Base-by-base conservation (phyloP, 2,113 vertebrate species). In the Crotalus tigris region DNA sequence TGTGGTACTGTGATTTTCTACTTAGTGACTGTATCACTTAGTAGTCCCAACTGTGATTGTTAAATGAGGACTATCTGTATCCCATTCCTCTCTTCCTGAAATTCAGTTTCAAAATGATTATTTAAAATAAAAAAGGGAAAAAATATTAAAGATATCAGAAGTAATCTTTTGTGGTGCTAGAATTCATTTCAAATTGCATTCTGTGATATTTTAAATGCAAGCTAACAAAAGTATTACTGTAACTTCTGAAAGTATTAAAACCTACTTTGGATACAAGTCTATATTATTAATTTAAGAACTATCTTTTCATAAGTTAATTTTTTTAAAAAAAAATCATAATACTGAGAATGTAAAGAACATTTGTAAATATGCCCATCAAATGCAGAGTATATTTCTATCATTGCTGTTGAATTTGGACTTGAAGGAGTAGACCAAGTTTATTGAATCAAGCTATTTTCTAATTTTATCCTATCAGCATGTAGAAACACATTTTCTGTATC, bases 161-260 rank as follows among this genome's bases (percentile, higher is more conserved):
- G 9, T 51, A 89, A 24, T 91, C 0, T 59, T 44, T 58, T 75
- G 81, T 91, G 64, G 15, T 75, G 53, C 85, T 5, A 55, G 24
- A 85, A 91, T 51, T 7, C 13, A 69, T 91, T 54, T 91, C 54
- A 17, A 53, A 46, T 17, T 90, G 19, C 46, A 13, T 90, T 11
- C 0, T 0, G 12, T 39, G n/a, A 69, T 54, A 3, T 3, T 0
- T 53, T 26, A 1, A 54, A 54, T 54, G 53, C 0, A 54, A 54
- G 53, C 10, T 92, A 23, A 58, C 49, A 53, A 4, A 0, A 29
- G 12, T 9, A n/a, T 11, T 1, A 13, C 33, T 2, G 5, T 7
- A 5, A 59, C 29, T 88, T 39, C 26, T 11, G 51, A 44, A 1
- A 91, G 81, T 21, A 17, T 12, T 23, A 59, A 90, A 5, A n/a